These are phyloP conservation scores for Caerostris darwini DNA, from an alignment of 1,140 invertebrate species.

Conservation along the genomic window DNA sequence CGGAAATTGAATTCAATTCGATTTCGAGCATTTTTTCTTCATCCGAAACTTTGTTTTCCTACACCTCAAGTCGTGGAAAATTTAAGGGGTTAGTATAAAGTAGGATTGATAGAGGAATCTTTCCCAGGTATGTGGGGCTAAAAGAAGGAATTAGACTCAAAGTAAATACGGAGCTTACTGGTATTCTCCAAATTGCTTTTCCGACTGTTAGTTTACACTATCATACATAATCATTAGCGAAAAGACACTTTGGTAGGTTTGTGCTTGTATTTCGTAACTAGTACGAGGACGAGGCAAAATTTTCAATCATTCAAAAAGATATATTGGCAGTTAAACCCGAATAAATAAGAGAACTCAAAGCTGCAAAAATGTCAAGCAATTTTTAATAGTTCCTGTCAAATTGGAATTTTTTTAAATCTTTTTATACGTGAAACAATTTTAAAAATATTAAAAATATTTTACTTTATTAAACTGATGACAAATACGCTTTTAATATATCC, in stretches of 20 bases:
- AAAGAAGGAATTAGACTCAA: neutral
- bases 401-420: too few relatives aligned
- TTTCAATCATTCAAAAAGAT: too few relatives aligned
- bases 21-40: neutral
- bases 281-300: too few relatives aligned
- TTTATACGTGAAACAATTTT: too few relatives aligned
- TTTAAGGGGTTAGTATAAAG: neutral
- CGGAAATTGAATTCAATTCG: conserved; percentile 3
- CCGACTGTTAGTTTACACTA: neutral
- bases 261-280: neutral
- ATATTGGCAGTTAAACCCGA: too few relatives aligned
- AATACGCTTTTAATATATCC: too few relatives aligned
- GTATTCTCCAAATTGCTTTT: conserved; percentile 12
- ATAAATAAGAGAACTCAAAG: too few relatives aligned
- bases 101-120: neutral
- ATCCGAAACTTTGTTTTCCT: neutral
- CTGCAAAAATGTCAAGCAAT: too few relatives aligned
- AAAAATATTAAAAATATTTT: too few relatives aligned
- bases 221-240: conserved; percentile 6
- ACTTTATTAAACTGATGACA: too few relatives aligned
- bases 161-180: neutral
- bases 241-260: neutral
- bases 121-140: neutral
- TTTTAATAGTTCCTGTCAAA: too few relatives aligned
- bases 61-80: neutral